phyloP scores from a whole-genome alignment of 2,888 invertebrate species.

The Drosophila sordidula region DNA sequence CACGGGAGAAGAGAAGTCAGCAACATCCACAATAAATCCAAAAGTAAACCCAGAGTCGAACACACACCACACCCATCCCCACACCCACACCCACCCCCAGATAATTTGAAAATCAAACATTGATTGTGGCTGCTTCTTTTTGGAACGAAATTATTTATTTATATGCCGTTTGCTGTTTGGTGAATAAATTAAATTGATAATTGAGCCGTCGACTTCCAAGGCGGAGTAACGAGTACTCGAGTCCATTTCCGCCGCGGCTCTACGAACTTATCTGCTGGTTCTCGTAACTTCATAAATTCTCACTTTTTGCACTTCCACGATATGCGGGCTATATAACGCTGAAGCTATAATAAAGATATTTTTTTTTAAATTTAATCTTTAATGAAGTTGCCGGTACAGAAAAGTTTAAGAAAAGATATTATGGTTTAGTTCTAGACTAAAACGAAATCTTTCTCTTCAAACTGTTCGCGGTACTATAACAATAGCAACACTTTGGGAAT shows the following conservation, averaged over 20 bases:
- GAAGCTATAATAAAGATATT: neutral
- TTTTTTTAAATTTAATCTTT: too few relatives aligned
- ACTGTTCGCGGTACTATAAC: too few relatives aligned
- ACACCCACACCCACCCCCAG: conserved; percentile 22
- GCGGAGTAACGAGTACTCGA: conserved; percentile 12
- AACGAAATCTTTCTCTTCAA: too few relatives aligned
- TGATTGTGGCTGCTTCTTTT: conserved; percentile 43
- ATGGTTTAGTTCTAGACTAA: too few relatives aligned
- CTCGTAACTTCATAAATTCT: conserved; percentile 13
- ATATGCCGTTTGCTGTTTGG: conserved; percentile 49
- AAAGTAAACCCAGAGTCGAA: conserved; percentile 1
- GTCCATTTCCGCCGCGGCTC: conserved; percentile 31
- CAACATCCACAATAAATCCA: conserved; percentile 1
- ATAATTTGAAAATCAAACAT: conserved; percentile 55
- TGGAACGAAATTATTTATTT: conserved; percentile 49
- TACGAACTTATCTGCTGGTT: conserved; percentile 17
- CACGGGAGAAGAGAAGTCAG: conserved; percentile 22
- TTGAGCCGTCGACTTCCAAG: conserved; percentile 35
- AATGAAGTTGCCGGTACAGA: too few relatives aligned
- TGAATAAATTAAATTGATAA: conserved; percentile 60
- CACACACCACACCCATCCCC: conserved; percentile 25
- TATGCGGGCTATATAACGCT: conserved; percentile 32
- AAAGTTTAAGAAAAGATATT: too few relatives aligned
- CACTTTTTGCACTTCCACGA: conserved; percentile 20
- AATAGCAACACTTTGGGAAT: too few relatives aligned